phyloP scores from a whole-genome alignment of 1,140 invertebrate genomes.

The Liolophura sinensis region DNA sequence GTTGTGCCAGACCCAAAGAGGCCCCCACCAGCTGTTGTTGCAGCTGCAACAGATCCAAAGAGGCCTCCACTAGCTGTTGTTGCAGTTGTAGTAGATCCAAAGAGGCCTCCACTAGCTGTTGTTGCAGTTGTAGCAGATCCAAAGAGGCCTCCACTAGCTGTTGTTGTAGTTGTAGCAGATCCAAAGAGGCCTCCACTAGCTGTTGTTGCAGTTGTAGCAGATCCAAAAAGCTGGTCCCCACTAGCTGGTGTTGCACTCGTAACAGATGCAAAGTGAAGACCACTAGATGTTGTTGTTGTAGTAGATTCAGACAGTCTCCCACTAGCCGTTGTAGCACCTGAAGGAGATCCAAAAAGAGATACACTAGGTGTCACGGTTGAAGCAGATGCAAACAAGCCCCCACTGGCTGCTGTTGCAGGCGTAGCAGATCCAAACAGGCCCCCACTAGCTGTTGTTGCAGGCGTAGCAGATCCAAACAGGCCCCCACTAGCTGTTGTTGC shows the following conservation, averaged over 20 bases:
- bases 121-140: slow-evolving; percentile 1
- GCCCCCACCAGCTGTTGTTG: background rate
- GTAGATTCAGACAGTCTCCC: background rate
- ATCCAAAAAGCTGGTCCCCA: slow-evolving; percentile 10
- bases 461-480: slow-evolving; percentile 2
- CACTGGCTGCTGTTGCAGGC: slow-evolving; percentile 3
- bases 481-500: background rate
- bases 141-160: background rate
- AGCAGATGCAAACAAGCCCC: slow-evolving; percentile 10
- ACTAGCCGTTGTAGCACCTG: no score
- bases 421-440: slow-evolving; percentile 4
- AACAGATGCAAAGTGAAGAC: background rate
- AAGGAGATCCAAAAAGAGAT: background rate
- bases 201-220: slow-evolving; percentile 8
- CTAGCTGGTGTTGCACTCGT: slow-evolving; percentile 1
- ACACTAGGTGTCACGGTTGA: no score
- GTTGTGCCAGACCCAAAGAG: slow-evolving; percentile 15
- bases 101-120: slow-evolving; percentile 5
- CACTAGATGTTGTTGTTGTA: background rate
- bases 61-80: slow-evolving; percentile 1
- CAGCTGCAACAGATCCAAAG: background rate
- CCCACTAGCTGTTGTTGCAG: background rate
- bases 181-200: slow-evolving; percentile 15
- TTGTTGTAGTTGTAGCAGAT: slow-evolving; percentile 3
- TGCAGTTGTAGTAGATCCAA: slow-evolving; percentile 10